Base-by-base conservation (phyloP, 2,888 invertebrate genomes). In the Ophion costatus region DNA sequence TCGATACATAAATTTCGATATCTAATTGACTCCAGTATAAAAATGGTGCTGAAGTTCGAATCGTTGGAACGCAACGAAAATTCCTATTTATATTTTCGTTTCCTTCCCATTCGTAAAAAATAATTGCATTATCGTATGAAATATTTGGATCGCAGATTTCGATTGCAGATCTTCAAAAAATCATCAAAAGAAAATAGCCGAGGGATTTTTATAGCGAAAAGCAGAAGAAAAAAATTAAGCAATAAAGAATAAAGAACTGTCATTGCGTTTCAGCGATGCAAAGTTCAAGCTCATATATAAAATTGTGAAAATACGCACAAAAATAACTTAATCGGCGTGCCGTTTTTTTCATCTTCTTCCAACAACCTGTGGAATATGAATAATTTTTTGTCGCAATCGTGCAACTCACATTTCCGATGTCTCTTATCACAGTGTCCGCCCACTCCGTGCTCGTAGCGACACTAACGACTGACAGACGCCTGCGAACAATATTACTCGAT, bases 351-450 rank as follows among this genome's bases (percentile, higher is more conserved):
- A n/a, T n/a, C n/a, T 38, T 9, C 5, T 17, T 17, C 38, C 51
- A 51, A 51, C 51, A 14, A 51, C 11, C 2, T 51, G 51, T 17
- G 17, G 14, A 51, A 17, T 67, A 67, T 24, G 22, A 22, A 51
- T 45, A 51, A 51, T 45, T 69, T 42, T 14, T 66, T 70, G 71
- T 57, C n/a, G 22, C 9, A 38, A 38, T 20, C 20, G n/a, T 69
- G 9, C 42, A 64, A 64, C 64, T 70, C 11, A 42, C 11, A 63
- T 24, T 33, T 38, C 10, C 38, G n/a, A 10, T 22, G 61, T 20
- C 56, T 78, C 66, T 81, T 84, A 84, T 84, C 84, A 56, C 57
- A 64, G 59, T 82, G 59, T 84, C 81, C 84, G 84, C 84, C 84
- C 82, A 81, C 82, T 69, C n/a, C n/a, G 66, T 33, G 51, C 45